Evolutionary conservation across 2,113 vertebrate species (phyloP).

Genomic region (Myotis lucifugus): DNA sequence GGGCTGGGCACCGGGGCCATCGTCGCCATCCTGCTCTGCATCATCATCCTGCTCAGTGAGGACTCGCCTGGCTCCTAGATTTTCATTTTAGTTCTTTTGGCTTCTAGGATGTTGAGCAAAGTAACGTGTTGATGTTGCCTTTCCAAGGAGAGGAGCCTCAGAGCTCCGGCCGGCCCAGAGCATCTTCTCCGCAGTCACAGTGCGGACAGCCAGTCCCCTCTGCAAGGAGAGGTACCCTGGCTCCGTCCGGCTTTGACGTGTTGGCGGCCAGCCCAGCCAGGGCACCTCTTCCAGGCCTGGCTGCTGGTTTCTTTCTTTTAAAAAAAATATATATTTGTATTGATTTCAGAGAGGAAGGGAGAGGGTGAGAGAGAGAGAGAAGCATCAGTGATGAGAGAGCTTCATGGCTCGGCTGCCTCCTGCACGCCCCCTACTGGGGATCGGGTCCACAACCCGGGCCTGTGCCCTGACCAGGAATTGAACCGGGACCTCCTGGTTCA

Average conservation of each 20-base stretch:
- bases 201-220: background rate
- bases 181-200: background rate
- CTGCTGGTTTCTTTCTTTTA: accelerated
- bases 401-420: too few relatives aligned
- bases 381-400: too few relatives aligned
- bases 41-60: constrained; percentile 99
- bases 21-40: constrained; percentile 97
- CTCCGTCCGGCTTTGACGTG: background rate
- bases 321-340: too few relatives aligned
- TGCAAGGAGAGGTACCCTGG: background rate
- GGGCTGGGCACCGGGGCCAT: constrained; percentile 97
- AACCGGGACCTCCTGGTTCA: too few relatives aligned
- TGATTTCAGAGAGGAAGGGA: too few relatives aligned
- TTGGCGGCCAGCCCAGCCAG: background rate
- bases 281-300: accelerated
- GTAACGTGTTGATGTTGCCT: background rate
- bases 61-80: background rate
- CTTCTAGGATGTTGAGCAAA: background rate
- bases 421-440: too few relatives aligned
- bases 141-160: background rate
- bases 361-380: too few relatives aligned
- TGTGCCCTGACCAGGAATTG: too few relatives aligned
- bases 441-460: too few relatives aligned
- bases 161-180: background rate
- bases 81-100: background rate